These are phyloP conservation scores for Myotis planiceps DNA, from an alignment of 2,797 vertebrate species.

Conservation along the genomic window DNA sequence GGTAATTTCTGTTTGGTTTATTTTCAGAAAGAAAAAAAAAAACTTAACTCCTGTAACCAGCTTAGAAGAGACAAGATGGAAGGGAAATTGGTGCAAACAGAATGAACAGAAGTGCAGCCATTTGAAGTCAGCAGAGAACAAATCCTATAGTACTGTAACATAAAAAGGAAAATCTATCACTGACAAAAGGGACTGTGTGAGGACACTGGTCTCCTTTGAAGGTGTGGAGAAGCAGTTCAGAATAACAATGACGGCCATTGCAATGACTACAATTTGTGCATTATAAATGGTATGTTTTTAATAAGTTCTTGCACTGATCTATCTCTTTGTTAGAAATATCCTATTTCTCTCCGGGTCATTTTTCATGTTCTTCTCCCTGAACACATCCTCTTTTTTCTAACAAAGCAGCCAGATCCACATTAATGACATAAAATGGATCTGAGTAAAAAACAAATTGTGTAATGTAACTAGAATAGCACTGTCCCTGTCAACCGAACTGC, in stretches of 20 bases:
- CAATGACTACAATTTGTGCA: conserved; percentile 44
- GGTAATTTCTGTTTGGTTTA: conserved; percentile 50
- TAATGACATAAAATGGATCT: conserved; percentile 79
- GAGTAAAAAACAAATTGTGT: conserved; percentile 70
- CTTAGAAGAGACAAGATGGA: conserved; percentile 48
- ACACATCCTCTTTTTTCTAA: conserved; percentile 76
- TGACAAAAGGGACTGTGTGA: conserved; percentile 66
- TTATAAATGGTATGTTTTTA: conserved; percentile 80
- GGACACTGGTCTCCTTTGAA: conserved; percentile 60
- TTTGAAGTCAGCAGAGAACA: conserved; percentile 66
- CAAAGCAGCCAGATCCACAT: conserved; percentile 73
- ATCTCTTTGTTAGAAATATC: conserved; percentile 80
- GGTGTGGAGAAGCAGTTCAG: conserved; percentile 34
- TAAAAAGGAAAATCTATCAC: conserved; percentile 71
- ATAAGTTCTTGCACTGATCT: conserved; percentile 76
- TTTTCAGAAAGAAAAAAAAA: conserved; percentile 52
- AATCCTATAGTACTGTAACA: conserved; percentile 37
- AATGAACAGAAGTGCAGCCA: conserved; percentile 20
- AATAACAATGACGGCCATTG: conserved; percentile 59
- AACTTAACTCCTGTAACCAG: conserved; percentile 20
- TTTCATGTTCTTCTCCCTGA: conserved; percentile 72
- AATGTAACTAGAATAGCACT: conserved; percentile 62
- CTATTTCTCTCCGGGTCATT: conserved; percentile 74
- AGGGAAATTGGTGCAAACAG: conserved; percentile 67
- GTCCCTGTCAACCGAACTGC: conserved; percentile 50